These are phyloP conservation scores for Tipula helvola DNA, from an alignment of 2,888 invertebrate species.

Conservation along the genomic window DNA sequence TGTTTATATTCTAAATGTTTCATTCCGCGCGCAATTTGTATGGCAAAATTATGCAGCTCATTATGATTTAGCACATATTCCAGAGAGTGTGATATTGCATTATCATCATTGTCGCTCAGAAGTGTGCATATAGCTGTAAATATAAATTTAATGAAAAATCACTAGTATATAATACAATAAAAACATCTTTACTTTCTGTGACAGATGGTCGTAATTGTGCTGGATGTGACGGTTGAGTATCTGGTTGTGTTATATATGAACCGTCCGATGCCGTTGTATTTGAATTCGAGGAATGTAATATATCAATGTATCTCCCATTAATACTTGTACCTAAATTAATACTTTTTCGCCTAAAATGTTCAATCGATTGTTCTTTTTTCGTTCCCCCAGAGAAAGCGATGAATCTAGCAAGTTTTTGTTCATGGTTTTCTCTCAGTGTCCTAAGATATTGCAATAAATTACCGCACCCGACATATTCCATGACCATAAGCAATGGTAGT, in stretches of 20 bases:
- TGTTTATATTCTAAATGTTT: slow-evolving; percentile 53
- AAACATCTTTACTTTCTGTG: slow-evolving; percentile 40
- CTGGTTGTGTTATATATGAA: slow-evolving; percentile 38
- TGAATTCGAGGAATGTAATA: slow-evolving; percentile 24
- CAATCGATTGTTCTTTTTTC: background rate
- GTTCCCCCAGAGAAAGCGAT: background rate
- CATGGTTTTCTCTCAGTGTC: slow-evolving; percentile 16
- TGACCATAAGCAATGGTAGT: slow-evolving; percentile 56
- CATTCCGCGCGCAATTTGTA: slow-evolving; percentile 75
- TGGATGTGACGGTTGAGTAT: slow-evolving; percentile 25
- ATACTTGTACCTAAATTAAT: background rate
- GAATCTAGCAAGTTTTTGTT: slow-evolving; percentile 10
- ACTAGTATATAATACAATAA: background rate
- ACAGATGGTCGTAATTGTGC: slow-evolving; percentile 36
- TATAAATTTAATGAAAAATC: background rate
- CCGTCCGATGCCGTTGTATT: slow-evolving; percentile 35
- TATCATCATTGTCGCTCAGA: slow-evolving; percentile 21
- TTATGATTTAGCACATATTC: slow-evolving; percentile 35
- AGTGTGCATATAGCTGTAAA: slow-evolving; percentile 28
- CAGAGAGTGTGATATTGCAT: slow-evolving; percentile 18
- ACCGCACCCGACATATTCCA: slow-evolving; percentile 69
- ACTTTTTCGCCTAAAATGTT: background rate
- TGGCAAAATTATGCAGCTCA: slow-evolving; percentile 57
- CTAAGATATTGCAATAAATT: slow-evolving; percentile 39
- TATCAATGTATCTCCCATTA: slow-evolving; percentile 28